These are phyloP conservation scores for Micronycteris hirsuta DNA, from an alignment of 2,113 vertebrate species.

Conservation along the genomic window DNA sequence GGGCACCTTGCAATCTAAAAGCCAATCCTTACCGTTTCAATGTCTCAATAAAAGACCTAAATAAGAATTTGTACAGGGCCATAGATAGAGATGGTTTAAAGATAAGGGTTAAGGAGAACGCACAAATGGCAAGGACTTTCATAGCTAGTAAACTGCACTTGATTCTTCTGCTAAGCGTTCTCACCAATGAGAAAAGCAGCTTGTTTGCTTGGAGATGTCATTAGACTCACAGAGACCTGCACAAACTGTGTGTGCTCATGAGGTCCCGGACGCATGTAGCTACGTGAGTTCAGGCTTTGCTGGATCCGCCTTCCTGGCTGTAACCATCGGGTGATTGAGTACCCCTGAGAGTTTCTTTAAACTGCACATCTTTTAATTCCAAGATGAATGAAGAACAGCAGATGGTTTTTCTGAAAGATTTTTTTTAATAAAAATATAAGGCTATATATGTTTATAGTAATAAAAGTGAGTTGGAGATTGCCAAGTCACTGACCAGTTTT, in stretches of 20 bases:
- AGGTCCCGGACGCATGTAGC: too few relatives aligned
- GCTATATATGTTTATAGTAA: not conserved
- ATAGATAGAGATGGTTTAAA: not conserved
- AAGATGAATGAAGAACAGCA: not conserved
- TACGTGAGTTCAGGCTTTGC: not conserved
- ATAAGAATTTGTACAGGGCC: not conserved
- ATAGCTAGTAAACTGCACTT: not conserved
- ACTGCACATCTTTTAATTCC: not conserved
- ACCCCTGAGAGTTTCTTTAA: not conserved
- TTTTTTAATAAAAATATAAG: conserved; percentile 13
- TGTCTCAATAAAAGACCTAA: not conserved
- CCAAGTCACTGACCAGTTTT: not conserved
- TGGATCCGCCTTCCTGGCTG: not conserved
- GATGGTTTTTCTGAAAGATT: not conserved
- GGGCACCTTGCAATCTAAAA: not conserved
- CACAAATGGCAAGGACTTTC: not conserved
- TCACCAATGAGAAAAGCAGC: not conserved
- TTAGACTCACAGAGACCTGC: not conserved
- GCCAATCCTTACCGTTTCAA: not conserved
- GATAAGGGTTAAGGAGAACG: not conserved
- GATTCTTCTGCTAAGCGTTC: not conserved
- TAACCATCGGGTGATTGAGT: not conserved
- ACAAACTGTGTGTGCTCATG: not conserved
- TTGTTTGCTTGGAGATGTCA: not conserved
- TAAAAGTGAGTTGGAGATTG: not conserved